Conservation (phyloP, 2,113 vertebrate genomes). For the Anolis carolinensis region DNA sequence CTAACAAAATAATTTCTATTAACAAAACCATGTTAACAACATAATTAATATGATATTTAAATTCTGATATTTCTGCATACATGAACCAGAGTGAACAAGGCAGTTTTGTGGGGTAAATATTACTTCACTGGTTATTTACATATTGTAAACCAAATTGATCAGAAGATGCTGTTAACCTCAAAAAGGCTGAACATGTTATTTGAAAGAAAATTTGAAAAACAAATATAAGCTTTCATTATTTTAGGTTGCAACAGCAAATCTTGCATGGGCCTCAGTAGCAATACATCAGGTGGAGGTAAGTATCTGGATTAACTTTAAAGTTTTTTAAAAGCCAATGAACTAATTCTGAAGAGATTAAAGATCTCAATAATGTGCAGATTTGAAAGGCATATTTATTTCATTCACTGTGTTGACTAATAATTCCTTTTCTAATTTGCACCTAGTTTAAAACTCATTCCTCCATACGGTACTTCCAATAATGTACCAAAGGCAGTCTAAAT, state of each 20-base stretch:
- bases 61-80: too few species aligned
- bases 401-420: neutral
- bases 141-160: slow-evolving; percentile 14
- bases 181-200: neutral
- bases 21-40: slow-evolving; percentile 17
- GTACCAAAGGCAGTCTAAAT: too few species aligned
- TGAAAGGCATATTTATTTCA: neutral
- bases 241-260: slow-evolving; percentile 95
- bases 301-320: neutral
- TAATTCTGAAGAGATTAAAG: neutral
- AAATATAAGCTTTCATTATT: slow-evolving; percentile 42
- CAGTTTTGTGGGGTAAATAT: neutral
- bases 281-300: slow-evolving; percentile 98
- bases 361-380: slow-evolving; percentile 17
- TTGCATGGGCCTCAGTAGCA: slow-evolving; percentile 96
- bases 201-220: neutral
- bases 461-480: neutral
- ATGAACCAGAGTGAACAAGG: neutral
- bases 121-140: neutral
- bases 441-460: neutral
- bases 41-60: slow-evolving; percentile 11
- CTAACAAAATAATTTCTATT: too few species aligned
- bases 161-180: neutral
- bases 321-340: neutral
- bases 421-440: neutral